These are phyloP conservation scores for Oppia nitens DNA, from an alignment of 1,140 invertebrate species.

Conservation along the genomic window DNA sequence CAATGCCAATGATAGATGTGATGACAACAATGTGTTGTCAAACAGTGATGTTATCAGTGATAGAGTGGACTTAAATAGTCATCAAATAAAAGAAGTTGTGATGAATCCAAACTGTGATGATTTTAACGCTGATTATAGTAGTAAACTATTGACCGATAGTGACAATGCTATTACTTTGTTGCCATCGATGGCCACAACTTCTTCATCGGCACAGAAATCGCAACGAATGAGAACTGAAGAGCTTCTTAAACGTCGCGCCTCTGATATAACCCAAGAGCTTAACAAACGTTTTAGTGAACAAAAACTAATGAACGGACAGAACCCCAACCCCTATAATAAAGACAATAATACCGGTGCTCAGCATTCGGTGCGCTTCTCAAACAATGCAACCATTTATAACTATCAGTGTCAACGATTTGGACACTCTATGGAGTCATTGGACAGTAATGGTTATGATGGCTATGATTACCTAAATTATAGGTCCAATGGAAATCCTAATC, in stretches of 20 bases:
- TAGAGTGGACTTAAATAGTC: background rate
- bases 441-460: too few species aligned
- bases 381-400: slow-evolving; percentile 6
- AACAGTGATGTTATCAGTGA: background rate
- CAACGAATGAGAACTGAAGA: background rate
- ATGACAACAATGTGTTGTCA: background rate
- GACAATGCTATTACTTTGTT: background rate
- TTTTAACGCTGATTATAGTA: background rate
- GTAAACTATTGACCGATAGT: background rate
- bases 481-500: background rate
- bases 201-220: background rate
- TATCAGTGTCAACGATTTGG: background rate
- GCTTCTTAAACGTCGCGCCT: background rate
- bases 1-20: background rate
- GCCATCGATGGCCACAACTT: background rate
- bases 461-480: background rate
- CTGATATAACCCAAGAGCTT: background rate
- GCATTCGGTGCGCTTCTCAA: slow-evolving; percentile 6
- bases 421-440: background rate
- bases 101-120: background rate
- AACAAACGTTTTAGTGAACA: background rate
- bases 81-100: too few species aligned
- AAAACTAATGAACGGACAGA: background rate
- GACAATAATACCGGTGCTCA: too few species aligned
- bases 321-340: too few species aligned